Conservation (phyloP, 2,113 vertebrate genomes). For the Hyperoodon ampullatus region DNA sequence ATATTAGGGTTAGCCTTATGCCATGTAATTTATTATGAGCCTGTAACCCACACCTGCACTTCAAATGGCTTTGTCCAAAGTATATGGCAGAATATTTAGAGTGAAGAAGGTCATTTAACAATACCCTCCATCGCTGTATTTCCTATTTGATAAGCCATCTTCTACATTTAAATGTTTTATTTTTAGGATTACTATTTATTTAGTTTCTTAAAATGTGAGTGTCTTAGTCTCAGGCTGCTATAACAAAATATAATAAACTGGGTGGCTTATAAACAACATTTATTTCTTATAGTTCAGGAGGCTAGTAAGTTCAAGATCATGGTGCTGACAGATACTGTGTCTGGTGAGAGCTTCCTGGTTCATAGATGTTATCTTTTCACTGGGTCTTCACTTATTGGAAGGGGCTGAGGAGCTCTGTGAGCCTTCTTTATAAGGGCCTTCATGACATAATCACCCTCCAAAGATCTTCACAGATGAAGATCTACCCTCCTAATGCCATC, state of each 20-base stretch:
- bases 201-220: slow-evolving; percentile 26
- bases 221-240: background rate
- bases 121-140: background rate
- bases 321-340: background rate
- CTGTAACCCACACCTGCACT: background rate
- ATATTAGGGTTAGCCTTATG: background rate
- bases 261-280: background rate
- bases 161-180: background rate
- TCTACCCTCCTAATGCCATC: background rate
- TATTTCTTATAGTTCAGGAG: background rate
- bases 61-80: slow-evolving; percentile 2
- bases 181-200: background rate
- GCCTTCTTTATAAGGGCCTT: background rate
- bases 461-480: background rate
- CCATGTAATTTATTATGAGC: background rate
- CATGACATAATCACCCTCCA: background rate
- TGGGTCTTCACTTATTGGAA: background rate
- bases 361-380: background rate
- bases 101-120: background rate
- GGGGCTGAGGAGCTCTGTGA: background rate
- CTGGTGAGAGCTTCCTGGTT: background rate
- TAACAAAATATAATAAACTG: background rate
- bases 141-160: slow-evolving; percentile 2
- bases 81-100: background rate
- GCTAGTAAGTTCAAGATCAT: background rate